Conservation (phyloP, 2,113 vertebrate species). For the Eubucco bourcierii region DNA sequence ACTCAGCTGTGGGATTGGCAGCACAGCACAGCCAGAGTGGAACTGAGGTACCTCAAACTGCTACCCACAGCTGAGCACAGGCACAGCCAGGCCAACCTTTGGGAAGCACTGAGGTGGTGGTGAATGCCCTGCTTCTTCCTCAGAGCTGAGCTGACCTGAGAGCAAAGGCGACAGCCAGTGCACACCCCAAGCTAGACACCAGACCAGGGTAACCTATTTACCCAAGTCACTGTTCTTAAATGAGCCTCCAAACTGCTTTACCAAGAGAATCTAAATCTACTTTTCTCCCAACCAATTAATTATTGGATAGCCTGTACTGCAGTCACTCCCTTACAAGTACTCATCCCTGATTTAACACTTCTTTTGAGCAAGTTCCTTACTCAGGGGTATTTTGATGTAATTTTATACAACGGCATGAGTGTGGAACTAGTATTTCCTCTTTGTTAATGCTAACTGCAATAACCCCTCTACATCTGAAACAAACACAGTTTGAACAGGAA, state of each 20-base stretch:
- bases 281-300: background rate
- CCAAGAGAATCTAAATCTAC: background rate
- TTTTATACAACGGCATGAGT: background rate
- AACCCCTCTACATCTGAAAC: background rate
- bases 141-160: too few species aligned
- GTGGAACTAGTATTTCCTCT: background rate
- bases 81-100: background rate
- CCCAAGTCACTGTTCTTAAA: background rate
- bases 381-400: background rate
- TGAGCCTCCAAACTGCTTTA: background rate
- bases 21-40: background rate
- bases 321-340: background rate
- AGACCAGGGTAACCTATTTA: background rate
- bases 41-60: background rate
- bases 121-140: background rate
- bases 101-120: accelerated
- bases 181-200: background rate
- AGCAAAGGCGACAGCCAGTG: background rate
- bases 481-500: background rate
- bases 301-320: background rate
- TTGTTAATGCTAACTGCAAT: background rate
- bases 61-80: background rate
- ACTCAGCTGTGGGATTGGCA: background rate
- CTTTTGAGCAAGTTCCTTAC: background rate
- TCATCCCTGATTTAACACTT: background rate